These are phyloP conservation scores for Mesocricetus auratus DNA, from an alignment of 2,113 vertebrate species.

Conservation along the genomic window DNA sequence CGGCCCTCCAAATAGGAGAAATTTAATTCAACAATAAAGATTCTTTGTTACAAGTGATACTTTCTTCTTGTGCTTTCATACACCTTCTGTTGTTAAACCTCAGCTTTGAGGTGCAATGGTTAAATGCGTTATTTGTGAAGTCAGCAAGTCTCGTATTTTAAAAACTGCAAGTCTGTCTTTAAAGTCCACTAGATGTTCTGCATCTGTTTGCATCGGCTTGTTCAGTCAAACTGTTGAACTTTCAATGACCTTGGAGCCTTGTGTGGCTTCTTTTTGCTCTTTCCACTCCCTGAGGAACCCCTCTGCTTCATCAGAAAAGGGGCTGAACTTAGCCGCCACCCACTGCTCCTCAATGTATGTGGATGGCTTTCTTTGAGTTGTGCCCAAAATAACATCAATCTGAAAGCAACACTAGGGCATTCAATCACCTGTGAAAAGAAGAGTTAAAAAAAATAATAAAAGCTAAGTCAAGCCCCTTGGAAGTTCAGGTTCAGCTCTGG, in stretches of 20 bases:
- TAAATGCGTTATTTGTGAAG: neutral
- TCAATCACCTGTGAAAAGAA: slow-evolving; percentile 66
- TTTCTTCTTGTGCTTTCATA: neutral
- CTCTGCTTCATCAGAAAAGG: slow-evolving; percentile 71
- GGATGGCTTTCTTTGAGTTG: slow-evolving; percentile 61
- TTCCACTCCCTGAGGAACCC: slow-evolving; percentile 4
- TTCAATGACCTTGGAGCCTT: slow-evolving; percentile 59
- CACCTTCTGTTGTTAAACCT: neutral
- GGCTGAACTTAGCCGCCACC: slow-evolving; percentile 65
- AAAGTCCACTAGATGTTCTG: neutral
- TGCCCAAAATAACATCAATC: slow-evolving; percentile 63
- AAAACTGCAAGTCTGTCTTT: neutral
- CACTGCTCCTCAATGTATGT: slow-evolving; percentile 44
- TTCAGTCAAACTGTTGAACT: slow-evolving; percentile 30
- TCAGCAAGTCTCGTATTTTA: neutral
- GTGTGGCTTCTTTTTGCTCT: neutral
- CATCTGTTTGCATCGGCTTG: neutral
- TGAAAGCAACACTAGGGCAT: slow-evolving; percentile 69
- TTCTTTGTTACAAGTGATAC: neutral
- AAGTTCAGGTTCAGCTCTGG: slow-evolving; percentile 72
- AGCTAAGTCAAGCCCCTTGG: slow-evolving; percentile 39
- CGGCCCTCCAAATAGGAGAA: neutral
- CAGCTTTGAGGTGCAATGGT: neutral
- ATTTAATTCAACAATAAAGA: neutral
- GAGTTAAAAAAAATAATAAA: slow-evolving; percentile 71